phyloP scores from a whole-genome alignment of 2,888 invertebrate genomes.

The Labia minor region DNA sequence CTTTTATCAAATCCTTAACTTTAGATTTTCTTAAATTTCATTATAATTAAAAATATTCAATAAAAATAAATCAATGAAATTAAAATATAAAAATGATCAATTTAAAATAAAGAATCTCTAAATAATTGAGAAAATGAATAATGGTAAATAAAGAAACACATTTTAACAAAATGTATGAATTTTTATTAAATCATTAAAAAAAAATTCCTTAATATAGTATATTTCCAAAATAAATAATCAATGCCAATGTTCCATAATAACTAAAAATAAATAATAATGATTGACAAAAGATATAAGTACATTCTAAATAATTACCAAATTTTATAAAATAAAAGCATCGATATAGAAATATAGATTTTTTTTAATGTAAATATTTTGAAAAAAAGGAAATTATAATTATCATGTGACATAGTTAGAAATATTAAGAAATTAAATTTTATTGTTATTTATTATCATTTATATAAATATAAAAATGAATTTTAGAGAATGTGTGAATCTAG shows the following conservation, averaged over 20 bases:
- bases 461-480: neutral
- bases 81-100: too few relatives aligned
- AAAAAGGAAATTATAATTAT: neutral
- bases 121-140: too few relatives aligned
- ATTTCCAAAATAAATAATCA: conserved; percentile 7
- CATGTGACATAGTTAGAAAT: neutral
- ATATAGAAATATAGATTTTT: too few relatives aligned
- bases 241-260: neutral
- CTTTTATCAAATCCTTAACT: too few relatives aligned
- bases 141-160: too few relatives aligned
- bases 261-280: neutral
- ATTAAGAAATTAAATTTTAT: neutral
- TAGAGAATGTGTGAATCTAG: neutral
- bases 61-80: too few relatives aligned
- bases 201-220: neutral
- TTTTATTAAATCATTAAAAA: neutral
- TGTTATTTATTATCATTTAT: neutral
- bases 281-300: conserved; percentile 3
- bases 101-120: too few relatives aligned
- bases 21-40: too few relatives aligned
- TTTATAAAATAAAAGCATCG: neutral
- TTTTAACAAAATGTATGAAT: neutral
- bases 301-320: neutral
- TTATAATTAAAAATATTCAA: too few relatives aligned
- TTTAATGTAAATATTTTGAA: neutral